Conservation (phyloP, 2,888 invertebrate species). For the Odontomyia ornata region DNA sequence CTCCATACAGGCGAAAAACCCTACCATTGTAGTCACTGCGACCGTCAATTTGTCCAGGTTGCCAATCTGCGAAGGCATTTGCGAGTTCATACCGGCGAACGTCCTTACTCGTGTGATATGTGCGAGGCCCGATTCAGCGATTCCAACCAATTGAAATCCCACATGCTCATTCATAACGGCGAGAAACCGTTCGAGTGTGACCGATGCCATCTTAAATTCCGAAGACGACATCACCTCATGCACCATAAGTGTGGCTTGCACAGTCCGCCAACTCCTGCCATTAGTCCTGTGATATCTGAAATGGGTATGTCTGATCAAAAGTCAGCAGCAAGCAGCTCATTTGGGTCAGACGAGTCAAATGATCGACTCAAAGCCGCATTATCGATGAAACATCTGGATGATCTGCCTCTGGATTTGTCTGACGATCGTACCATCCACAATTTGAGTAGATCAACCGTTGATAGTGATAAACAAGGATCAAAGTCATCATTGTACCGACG, state of each 20-base stretch:
- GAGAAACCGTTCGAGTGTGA: slow-evolving; percentile 88
- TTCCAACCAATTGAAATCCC: slow-evolving; percentile 91
- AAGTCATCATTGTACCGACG: slow-evolving; percentile 67
- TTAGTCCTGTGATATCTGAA: slow-evolving; percentile 52
- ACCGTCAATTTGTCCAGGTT: slow-evolving; percentile 92
- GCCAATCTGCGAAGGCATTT: slow-evolving; percentile 89
- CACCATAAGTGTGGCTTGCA: slow-evolving; percentile 80
- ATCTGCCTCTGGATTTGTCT: slow-evolving; percentile 64
- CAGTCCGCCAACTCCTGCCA: slow-evolving; percentile 61
- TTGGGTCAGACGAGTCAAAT: slow-evolving; percentile 59
- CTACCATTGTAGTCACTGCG: slow-evolving; percentile 90
- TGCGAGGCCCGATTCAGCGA: slow-evolving; percentile 90
- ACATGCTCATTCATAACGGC: slow-evolving; percentile 87
- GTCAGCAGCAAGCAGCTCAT: slow-evolving; percentile 59
- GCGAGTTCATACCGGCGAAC: slow-evolving; percentile 90
- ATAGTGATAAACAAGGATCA: slow-evolving; percentile 59
- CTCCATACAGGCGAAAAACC: slow-evolving; percentile 94
- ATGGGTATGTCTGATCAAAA: slow-evolving; percentile 58
- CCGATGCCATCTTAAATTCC: slow-evolving; percentile 80
- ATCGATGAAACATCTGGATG: slow-evolving; percentile 56
- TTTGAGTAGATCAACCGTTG: slow-evolving; percentile 60
- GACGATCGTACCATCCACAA: slow-evolving; percentile 61
- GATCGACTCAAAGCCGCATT: slow-evolving; percentile 53
- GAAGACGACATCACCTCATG: slow-evolving; percentile 85
- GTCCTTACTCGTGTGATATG: slow-evolving; percentile 86